Evolutionary conservation across 92 coral and sea anemone genomes (phyloP).

Genomic region (Siderastrea siderea): DNA sequence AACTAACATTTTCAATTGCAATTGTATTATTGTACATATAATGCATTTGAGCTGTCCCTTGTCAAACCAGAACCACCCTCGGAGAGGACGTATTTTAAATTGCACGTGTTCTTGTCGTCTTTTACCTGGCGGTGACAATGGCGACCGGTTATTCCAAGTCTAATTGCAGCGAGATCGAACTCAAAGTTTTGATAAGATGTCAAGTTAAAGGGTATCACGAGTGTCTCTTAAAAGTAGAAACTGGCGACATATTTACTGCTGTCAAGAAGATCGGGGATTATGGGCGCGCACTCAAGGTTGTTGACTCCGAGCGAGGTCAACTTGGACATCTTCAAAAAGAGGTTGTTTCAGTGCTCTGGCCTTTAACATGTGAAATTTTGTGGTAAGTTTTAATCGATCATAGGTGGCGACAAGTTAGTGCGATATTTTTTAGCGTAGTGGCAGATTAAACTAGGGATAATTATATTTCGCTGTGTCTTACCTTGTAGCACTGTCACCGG

Average conservation of each 20-base stretch:
- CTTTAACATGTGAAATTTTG: conserved; percentile 28
- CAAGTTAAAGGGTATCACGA: conserved; percentile 22
- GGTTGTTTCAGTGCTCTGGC: conserved; percentile 40
- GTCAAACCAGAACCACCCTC: conserved; percentile 24
- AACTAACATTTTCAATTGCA: no score
- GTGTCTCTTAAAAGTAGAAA: conserved; percentile 36
- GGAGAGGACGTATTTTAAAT: neutral
- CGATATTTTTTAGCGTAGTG: neutral
- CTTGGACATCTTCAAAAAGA: conserved; percentile 33
- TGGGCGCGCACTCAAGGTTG: conserved; percentile 29
- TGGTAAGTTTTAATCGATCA: conserved; percentile 18
- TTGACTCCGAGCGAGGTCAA: conserved; percentile 34
- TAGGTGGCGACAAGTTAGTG: conserved; percentile 18
- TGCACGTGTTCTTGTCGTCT: conserved; percentile 20
- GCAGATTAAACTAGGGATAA: conserved; percentile 7
- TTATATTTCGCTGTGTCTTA: conserved; percentile 11
- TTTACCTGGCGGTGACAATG: conserved; percentile 23
- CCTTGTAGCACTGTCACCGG: neutral
- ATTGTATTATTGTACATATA: conserved; percentile 7
- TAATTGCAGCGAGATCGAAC: conserved; percentile 22
- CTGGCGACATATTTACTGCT: conserved; percentile 36
- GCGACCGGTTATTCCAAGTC: conserved; percentile 38
- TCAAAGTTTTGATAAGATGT: conserved; percentile 28
- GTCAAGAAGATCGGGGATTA: conserved; percentile 39
- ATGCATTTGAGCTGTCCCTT: conserved; percentile 22